Percentiles rank a stretch among this genome's conserved stretches.
phyloP scores from a whole-genome alignment of 1,140 invertebrate species.

The Brachionus sp. region DNA sequence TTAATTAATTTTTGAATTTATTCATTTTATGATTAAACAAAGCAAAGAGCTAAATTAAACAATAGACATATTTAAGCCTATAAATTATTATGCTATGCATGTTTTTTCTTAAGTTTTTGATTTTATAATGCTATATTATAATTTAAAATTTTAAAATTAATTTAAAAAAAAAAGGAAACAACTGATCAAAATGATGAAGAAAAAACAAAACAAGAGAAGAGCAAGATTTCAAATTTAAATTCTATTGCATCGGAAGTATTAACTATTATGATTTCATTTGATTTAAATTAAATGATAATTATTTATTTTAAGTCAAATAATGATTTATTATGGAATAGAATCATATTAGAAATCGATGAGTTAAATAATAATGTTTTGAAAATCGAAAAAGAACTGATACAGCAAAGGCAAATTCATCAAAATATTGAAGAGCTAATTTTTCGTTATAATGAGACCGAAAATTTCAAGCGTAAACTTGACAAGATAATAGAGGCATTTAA shows the following conservation, averaged over 20 bases:
- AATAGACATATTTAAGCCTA: too few species aligned
- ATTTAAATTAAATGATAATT: too few species aligned
- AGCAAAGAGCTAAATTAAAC: too few species aligned
- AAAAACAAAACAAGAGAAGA: background rate
- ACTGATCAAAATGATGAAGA: background rate
- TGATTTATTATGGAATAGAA: background rate
- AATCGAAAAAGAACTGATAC: background rate
- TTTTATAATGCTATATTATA: too few species aligned
- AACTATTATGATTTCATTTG: too few species aligned
- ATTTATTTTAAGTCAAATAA: too few species aligned
- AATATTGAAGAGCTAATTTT: background rate
- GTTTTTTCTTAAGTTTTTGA: too few species aligned
- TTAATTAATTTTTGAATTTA: too few species aligned
- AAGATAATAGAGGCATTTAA: background rate
- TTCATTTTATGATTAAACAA: too few species aligned
- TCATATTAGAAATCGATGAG: background rate
- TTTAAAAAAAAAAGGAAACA: too few species aligned
- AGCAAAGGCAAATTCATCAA: background rate
- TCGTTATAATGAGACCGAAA: background rate
- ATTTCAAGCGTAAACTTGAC: background rate
- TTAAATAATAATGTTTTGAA: background rate
- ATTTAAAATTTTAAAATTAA: too few species aligned
- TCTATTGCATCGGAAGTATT: background rate
- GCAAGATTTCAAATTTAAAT: background rate
- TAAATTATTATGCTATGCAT: too few species aligned